phyloP scores from a whole-genome alignment of 1,140 invertebrate genomes.

The Macrocentrus cingulum region DNA sequence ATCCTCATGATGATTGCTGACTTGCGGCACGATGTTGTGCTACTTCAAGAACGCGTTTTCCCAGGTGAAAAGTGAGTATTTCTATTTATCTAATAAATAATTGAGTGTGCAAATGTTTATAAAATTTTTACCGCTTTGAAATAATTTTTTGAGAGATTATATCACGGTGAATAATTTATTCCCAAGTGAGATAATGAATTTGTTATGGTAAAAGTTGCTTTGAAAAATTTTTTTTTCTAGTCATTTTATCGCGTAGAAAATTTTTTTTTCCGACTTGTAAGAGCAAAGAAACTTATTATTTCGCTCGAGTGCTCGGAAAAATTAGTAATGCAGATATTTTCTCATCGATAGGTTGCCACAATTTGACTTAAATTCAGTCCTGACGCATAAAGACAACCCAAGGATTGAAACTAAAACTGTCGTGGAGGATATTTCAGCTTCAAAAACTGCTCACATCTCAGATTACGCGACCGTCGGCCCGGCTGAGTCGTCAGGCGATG shows the following conservation, averaged over 20 bases:
- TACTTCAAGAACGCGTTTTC: constrained; percentile 65
- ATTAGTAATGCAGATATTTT: no score
- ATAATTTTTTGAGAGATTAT: no score
- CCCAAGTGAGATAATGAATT: not conserved
- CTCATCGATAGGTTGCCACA: constrained; percentile 23
- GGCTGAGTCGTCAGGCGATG: constrained; percentile 15
- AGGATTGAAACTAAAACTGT: not conserved
- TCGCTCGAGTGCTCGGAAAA: no score
- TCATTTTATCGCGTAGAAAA: no score
- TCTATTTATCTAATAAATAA: no score
- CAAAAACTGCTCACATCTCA: constrained; percentile 4
- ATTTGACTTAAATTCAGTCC: constrained; percentile 36
- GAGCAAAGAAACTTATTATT: no score
- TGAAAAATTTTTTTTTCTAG: no score
- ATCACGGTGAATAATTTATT: not conserved
- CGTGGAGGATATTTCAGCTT: constrained; percentile 5
- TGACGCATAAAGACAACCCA: constrained; percentile 22
- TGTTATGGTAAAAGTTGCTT: no score
- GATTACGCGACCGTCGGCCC: constrained; percentile 15
- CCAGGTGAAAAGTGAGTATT: constrained; percentile 60
- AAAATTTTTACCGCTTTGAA: no score
- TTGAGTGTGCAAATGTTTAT: no score
- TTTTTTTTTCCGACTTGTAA: no score
- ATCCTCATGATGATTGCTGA: constrained; percentile 66
- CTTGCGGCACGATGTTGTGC: constrained; percentile 64